Evolutionary conservation across 2,888 invertebrate species (phyloP), one percentile per base, ranked within the genome.

Genomic region (Caenorhabditis zanzibari): DNA sequence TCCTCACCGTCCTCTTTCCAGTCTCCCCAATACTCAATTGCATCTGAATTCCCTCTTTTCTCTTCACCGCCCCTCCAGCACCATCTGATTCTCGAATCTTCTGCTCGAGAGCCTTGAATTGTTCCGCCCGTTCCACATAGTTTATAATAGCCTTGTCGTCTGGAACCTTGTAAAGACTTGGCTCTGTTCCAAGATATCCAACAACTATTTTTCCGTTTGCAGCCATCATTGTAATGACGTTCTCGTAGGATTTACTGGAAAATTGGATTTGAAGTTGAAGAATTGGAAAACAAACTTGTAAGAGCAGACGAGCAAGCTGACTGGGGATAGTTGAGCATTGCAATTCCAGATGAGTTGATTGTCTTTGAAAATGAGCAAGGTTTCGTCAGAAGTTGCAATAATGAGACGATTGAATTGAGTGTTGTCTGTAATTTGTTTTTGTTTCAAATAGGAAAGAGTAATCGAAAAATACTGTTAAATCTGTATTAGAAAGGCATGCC

Each of bases 151-250:
- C 52, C 12, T 71, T 80, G 47, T 82, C 85, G 14, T 64, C 69
- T 3, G 82, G 77, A 35, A 80, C 68, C 61, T 76, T 84, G 69
- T 83, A 85, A 12, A 85, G 54, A 77, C 74, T 85, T 22, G 87
- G 85, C 74, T 87, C 84, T 0, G 87, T 87, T 38, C 88, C 88
- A 14, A 87, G 76, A 44, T 87, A 88, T 7, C 87, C 86, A 22
- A 87, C 66, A 0, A 76, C 72, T 3, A 87, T 52, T 26, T 79
- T 81, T 3, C 87, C 86, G 22, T 82, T 75, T 2, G 61, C 6
- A 0, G 68, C 49, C 56, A 85, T 22, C 56, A 85, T 19, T 22
- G 84, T 76, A 16, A 87, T 77, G 19, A 84, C 71, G 44, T 87
- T 81, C 24, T 83, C 82, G 49, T 74, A 81, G 26, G 61, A 24